Evolutionary conservation across 2,888 invertebrate species (phyloP), one percentile per base, ranked within the genome.

Genomic region (Tetranychus truncatus): DNA sequence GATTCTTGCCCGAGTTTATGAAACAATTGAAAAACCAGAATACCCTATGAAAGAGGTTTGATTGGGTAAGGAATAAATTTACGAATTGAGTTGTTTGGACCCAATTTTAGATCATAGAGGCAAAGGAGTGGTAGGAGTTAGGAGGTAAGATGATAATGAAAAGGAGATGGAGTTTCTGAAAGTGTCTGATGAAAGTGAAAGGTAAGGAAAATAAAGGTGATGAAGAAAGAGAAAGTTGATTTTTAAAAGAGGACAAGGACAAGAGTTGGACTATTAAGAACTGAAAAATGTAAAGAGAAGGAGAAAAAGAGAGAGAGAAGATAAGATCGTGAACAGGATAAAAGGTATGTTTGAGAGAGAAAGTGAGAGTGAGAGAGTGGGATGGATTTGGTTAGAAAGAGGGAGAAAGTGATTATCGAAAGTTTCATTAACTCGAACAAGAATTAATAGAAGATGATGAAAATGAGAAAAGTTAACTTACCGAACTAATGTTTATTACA

Each of bases 341-440:
- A 24, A 24, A 11, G 18, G 21, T 69, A 67, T 69, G n/a, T 20
- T 11, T 11, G 69, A 1, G 69, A 69, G 69, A 20, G 69, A n/a
- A n/a, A 67, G 67, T 18, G 67, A n/a, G 67, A 69, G 55, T 55
- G 7, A 55, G 55, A 69, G 34, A 69, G 69, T 69, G 20, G 34
- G 20, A 20, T 20, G 34, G 69, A 69, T 24, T 69, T 11, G 24
- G 18, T 20, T 69, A 24, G 69, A 69, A 21, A 8, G 24, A 67
- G 24, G 8, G n/a, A 69, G 69, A 20, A 11, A 69, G 18, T 11
- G 69, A 69, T 69, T 69, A 55, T 55, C 55, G 55, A 55, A 55
- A 55, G 55, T 55, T 55, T 55, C 15, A 55, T 9, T 55, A 15
- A 55, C 55, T 55, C 55, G 55, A 55, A 55, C 9, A 55, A 55